A percentile compares a stretch with the other conserved stretches of the same genome.
Evolutionary conservation across 1,140 invertebrate species (phyloP).

Genomic region (honey bee (Apis mellifera)): DNA sequence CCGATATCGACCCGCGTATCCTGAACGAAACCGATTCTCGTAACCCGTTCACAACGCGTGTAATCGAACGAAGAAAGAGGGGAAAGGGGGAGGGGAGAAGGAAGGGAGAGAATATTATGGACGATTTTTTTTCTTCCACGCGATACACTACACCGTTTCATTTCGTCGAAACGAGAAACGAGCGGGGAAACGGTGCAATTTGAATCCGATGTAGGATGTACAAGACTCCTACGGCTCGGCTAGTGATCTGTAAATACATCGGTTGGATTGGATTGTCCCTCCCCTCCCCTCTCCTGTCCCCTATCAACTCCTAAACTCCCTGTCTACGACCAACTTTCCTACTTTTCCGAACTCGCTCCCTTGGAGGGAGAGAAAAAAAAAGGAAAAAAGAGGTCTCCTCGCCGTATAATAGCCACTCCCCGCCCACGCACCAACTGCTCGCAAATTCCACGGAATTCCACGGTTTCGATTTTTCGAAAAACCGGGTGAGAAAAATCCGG

Average conservation of each 20-base stretch:
- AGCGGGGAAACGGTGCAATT: constrained; percentile 57
- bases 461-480: accelerated
- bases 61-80: not conserved
- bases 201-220: constrained; percentile 70
- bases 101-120: not conserved
- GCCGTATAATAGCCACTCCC: constrained; percentile 53
- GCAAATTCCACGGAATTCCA: not conserved
- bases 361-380: constrained; percentile 23
- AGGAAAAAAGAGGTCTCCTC: not conserved
- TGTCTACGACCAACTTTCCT: constrained; percentile 63
- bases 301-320: constrained; percentile 61
- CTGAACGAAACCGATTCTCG: too few relatives aligned
- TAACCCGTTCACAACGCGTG: not conserved
- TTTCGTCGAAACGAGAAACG: not conserved
- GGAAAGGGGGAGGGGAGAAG: not conserved
- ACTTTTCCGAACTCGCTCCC: constrained; percentile 60
- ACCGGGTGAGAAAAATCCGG: not conserved
- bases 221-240: constrained; percentile 53
- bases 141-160: not conserved
- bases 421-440: constrained; percentile 31
- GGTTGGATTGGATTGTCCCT: constrained; percentile 67
- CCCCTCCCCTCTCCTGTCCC: not conserved
- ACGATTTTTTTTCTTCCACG: not conserved
- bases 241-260: constrained; percentile 72
- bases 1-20: not conserved